A percentile compares a stretch with the other conserved stretches of the same genome.
These are phyloP conservation scores for Halcyon chelicuti DNA, from an alignment of 2,797 vertebrate genomes.

Conservation along the genomic window DNA sequence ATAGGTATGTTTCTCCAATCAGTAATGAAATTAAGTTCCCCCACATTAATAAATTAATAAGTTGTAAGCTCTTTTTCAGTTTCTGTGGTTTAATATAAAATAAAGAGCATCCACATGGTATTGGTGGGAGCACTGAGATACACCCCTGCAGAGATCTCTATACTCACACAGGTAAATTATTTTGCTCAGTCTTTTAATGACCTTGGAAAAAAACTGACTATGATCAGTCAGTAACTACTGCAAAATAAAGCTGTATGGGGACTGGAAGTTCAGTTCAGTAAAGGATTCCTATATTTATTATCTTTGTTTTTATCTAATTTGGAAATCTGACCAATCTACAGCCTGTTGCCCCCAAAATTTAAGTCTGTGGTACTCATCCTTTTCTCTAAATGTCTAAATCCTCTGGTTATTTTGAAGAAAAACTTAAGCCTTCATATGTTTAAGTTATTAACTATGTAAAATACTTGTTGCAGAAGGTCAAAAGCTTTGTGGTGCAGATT, in stretches of 20 bases:
- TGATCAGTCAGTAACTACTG: background rate
- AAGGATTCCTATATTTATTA: background rate
- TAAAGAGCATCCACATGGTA: background rate
- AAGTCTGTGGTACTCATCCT: background rate
- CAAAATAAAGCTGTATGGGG: background rate
- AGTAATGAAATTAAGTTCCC: background rate
- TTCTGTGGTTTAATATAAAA: background rate
- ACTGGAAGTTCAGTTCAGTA: background rate
- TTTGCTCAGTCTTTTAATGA: background rate
- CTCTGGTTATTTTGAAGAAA: background rate
- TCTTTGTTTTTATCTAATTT: background rate
- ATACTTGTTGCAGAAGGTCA: background rate
- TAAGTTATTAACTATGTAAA: background rate
- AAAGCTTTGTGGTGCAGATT: background rate
- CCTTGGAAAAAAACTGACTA: background rate
- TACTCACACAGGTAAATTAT: background rate
- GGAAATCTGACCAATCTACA: background rate
- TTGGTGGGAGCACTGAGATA: background rate
- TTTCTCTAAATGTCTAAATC: background rate
- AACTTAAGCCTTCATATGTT: background rate
- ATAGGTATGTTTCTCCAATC: background rate
- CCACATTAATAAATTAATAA: background rate
- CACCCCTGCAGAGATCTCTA: background rate
- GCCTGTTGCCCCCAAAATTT: background rate
- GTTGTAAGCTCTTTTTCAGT: background rate